phyloP scores from a whole-genome alignment of 2,113 vertebrate species.

The Sterna hirundo region DNA sequence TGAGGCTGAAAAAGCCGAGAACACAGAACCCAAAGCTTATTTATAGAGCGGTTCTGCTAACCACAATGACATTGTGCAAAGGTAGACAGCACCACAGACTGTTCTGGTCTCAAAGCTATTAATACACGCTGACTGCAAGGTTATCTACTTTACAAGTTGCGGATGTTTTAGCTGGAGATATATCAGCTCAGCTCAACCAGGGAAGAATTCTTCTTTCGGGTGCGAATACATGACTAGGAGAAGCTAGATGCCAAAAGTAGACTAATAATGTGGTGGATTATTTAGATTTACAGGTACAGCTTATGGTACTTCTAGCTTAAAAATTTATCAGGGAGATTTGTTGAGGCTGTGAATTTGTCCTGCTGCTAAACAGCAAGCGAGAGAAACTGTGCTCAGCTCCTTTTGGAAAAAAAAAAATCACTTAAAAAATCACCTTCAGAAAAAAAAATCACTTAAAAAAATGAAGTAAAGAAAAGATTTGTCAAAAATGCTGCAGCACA shows the following conservation, averaged over 20 bases:
- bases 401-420: background rate
- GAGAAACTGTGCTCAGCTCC: background rate
- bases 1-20: background rate
- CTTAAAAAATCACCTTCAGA: background rate
- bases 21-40: background rate
- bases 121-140: background rate
- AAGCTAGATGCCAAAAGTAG: background rate
- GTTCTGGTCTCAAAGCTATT: background rate
- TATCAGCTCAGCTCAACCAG: background rate
- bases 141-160: background rate
- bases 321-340: background rate
- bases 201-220: background rate
- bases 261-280: background rate
- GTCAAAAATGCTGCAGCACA: background rate
- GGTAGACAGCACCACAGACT: background rate
- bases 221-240: background rate
- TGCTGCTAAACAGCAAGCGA: background rate
- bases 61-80: background rate
- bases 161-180: background rate
- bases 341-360: background rate
- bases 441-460: background rate
- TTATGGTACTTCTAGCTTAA: background rate
- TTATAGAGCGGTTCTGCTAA: conserved; percentile 5
- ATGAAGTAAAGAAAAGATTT: background rate
- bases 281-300: background rate